Evolutionary conservation across 1,140 invertebrate genomes (phyloP).

Genomic region (Cherax quadricarinatus): DNA sequence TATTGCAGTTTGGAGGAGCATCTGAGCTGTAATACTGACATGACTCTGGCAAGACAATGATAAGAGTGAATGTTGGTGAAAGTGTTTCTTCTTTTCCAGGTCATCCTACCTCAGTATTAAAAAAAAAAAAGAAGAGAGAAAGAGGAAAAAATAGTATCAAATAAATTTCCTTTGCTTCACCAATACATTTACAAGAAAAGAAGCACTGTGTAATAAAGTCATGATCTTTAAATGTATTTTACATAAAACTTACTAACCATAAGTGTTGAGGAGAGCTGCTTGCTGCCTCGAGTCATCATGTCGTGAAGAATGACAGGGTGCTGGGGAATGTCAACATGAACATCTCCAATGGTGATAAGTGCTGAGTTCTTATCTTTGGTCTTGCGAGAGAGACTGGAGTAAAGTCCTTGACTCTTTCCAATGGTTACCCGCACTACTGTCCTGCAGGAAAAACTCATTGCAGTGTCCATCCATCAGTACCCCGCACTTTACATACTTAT

Average conservation of each 20-base stretch:
- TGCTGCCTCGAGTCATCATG: constrained; percentile 96
- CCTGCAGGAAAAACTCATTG: constrained; percentile 77
- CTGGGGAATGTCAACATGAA: constrained; percentile 96
- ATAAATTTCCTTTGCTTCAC: not conserved
- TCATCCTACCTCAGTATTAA: too few species aligned
- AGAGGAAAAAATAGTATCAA: not conserved
- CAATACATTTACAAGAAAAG: not conserved
- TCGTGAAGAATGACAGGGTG: constrained; percentile 97
- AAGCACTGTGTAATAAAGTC: not conserved
- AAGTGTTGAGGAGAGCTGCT: constrained; percentile 93
- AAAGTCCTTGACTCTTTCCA: constrained; percentile 93
- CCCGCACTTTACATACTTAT: too few species aligned
- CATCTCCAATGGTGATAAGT: constrained; percentile 89
- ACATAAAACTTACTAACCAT: constrained; percentile 79
- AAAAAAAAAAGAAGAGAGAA: too few species aligned
- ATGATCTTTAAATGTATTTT: not conserved
- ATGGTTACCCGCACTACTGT: constrained; percentile 96
- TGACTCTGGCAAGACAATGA: too few species aligned
- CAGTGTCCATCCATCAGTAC: not conserved
- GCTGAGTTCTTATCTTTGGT: constrained; percentile 92
- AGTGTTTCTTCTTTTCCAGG: too few species aligned
- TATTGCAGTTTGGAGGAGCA: too few species aligned
- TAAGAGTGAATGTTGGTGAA: too few species aligned
- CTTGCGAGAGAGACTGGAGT: constrained; percentile 87
- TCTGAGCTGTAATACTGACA: too few species aligned